phyloP scores from a whole-genome alignment of 2,888 invertebrate species.

The Corbicula japonica region DNA sequence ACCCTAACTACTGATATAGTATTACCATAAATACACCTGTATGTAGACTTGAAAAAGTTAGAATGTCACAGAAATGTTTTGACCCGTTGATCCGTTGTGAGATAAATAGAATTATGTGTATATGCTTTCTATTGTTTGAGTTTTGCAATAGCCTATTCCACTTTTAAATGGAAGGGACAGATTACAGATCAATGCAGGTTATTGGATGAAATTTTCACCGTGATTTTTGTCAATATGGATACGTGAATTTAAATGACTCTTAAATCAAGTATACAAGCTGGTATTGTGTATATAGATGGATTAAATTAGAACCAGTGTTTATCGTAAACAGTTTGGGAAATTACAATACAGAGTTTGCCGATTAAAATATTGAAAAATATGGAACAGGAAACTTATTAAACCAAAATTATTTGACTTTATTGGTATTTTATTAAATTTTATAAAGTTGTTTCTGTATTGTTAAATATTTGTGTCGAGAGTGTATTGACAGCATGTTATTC shows the following conservation, averaged over 20 bases:
- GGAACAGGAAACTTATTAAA: too few relatives aligned
- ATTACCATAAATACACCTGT: too few relatives aligned
- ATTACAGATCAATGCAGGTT: slow-evolving; percentile 32
- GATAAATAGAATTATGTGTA: slow-evolving; percentile 21
- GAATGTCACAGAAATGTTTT: slow-evolving; percentile 3
- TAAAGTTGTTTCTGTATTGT: too few relatives aligned
- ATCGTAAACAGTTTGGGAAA: too few relatives aligned
- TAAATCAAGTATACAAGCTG: background rate
- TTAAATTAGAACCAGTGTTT: background rate
- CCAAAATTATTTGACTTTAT: too few relatives aligned
- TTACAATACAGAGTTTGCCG: too few relatives aligned
- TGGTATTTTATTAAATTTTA: too few relatives aligned
- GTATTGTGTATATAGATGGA: slow-evolving; percentile 6
- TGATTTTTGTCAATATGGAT: slow-evolving; percentile 32
- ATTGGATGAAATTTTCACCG: slow-evolving; percentile 27
- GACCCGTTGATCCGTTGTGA: slow-evolving; percentile 9
- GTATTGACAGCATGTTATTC: too few relatives aligned
- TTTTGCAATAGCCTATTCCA: slow-evolving; percentile 29
- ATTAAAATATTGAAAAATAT: too few relatives aligned
- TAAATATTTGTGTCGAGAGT: too few relatives aligned
- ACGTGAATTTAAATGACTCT: slow-evolving; percentile 43
- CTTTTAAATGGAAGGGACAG: slow-evolving; percentile 23
- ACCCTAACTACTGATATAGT: too few relatives aligned
- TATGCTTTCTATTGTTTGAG: slow-evolving; percentile 15
- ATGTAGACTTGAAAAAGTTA: too few relatives aligned